Base-by-base conservation (phyloP, 2,797 vertebrate genomes). In the Sciaenops ocellatus region DNA sequence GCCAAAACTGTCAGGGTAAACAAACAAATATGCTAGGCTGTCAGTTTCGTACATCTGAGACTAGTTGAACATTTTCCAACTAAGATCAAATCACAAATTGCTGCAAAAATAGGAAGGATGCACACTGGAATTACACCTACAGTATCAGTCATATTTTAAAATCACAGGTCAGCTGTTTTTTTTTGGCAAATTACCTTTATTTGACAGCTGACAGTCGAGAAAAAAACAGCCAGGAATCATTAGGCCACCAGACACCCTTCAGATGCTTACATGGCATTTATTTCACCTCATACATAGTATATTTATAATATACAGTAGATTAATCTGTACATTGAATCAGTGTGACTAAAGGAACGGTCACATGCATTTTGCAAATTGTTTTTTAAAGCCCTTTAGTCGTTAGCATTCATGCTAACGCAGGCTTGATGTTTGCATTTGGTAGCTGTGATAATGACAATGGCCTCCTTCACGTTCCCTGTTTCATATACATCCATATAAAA, bases 1-100 rank as follows among this genome's bases (percentile, higher is more conserved):
- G 76, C 57, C 54, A 65, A 62, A 88, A 68, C 75, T 76, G 78
- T 84, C 84, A 76, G 72, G 59, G 78, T 82, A 83, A 88, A 76
- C 61, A 90, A 87, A 89, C 60, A 87, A 78, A 82, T 64, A 65
- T 2, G 8, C 44, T 16, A 15, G n/a, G 50, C 77, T 82, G 69
- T 71, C 63, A 78, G 48, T 16, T 50, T 22, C 2, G 3, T 55
- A 65, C 63, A 81, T 78, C 26, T 52, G 59, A 83, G 47, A 63
- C 18, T 8, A 61, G 55, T 4, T 69, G 69, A 74, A 64, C 65
- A 34, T 60, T 65, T 73, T 78, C 47, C 73, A 80, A 60, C 22
- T 66, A 48, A 74, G 77, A 66, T 38, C 1, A 48, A 44, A 56
- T 55, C 28, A 60, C 52, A 60, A 71, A 30, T n/a, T 18, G 9